Evolutionary conservation across 2,888 invertebrate species (phyloP).

Genomic region (Scotopteryx bipunctaria): DNA sequence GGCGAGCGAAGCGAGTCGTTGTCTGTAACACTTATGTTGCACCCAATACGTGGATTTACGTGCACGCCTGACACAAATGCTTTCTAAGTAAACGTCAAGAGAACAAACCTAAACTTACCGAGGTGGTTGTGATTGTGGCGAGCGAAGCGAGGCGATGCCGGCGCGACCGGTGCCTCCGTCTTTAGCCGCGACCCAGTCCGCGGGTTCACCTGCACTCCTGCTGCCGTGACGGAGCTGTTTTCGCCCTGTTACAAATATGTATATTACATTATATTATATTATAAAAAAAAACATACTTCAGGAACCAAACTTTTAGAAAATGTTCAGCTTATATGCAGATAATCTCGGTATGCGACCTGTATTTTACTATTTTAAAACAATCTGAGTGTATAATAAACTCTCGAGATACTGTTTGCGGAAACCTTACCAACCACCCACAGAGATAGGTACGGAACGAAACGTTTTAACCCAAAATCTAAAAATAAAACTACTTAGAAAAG

Average conservation of each 20-base stretch:
- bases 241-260: constrained; percentile 52
- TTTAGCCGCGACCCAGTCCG: constrained; percentile 85
- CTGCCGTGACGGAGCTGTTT: constrained; percentile 51
- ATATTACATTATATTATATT: not conserved
- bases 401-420: not conserved
- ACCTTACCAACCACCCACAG: not conserved
- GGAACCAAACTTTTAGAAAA: no score
- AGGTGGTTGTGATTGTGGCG: constrained; percentile 89
- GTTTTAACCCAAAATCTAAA: not conserved
- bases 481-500: not conserved
- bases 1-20: not conserved
- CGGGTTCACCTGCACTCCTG: constrained; percentile 82
- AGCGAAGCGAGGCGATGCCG: constrained; percentile 86
- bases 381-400: not conserved
- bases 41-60: no score
- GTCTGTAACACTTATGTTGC: no score
- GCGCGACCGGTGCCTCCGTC: constrained; percentile 75
- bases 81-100: no score
- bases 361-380: no score
- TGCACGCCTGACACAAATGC: no score
- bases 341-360: no score
- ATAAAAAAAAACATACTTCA: no score
- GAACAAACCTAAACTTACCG: constrained; percentile 55
- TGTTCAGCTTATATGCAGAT: no score
- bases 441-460: not conserved